phyloP scores from a whole-genome alignment of 2,888 invertebrate genomes.

The Drosophila rellima region DNA sequence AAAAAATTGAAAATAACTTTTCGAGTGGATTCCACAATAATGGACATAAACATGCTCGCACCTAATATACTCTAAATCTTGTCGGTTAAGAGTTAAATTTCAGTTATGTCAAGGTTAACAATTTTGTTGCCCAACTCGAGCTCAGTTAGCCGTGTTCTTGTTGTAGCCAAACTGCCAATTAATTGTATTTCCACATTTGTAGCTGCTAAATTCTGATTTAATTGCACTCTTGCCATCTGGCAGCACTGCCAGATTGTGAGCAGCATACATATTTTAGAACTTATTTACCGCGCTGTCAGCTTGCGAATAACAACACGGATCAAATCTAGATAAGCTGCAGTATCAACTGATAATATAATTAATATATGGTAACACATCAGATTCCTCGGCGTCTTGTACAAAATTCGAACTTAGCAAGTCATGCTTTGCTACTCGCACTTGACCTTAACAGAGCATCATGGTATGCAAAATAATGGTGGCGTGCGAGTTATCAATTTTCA shows the following conservation, averaged over 20 bases:
- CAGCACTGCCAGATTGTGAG: background rate
- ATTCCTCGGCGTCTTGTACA: background rate
- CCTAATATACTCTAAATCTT: constrained; percentile 26
- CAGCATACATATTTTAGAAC: background rate
- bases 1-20: constrained; percentile 19
- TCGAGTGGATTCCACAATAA: background rate
- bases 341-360: background rate
- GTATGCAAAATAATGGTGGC: background rate
- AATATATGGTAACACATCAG: background rate
- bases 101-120: constrained; percentile 8
- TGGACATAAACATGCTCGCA: constrained; percentile 2
- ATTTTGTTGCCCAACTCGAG: background rate
- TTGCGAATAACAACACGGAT: background rate
- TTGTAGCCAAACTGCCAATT: background rate
- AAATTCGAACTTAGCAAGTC: background rate
- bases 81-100: background rate
- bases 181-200: background rate
- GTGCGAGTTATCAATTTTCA: background rate
- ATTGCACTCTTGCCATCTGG: background rate
- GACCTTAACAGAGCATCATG: constrained; percentile 8
- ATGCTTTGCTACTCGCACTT: background rate
- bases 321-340: background rate
- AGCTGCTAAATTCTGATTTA: background rate
- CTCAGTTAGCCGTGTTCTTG: constrained; percentile 10
- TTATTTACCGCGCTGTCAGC: background rate